These are phyloP conservation scores for Mellivora capensis DNA, from an alignment of 2,113 vertebrate genomes.

Conservation along the genomic window DNA sequence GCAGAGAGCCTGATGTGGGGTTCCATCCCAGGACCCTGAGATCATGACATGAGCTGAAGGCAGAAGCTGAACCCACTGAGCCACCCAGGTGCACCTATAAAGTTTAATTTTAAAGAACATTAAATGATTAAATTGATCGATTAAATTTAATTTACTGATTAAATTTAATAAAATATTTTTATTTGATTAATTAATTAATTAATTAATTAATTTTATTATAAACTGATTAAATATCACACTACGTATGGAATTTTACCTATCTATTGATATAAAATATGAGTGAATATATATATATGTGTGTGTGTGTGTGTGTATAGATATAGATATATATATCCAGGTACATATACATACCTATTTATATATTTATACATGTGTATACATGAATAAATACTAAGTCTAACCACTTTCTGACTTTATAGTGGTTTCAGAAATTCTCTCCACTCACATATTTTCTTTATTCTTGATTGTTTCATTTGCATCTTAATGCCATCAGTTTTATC, in stretches of 20 bases:
- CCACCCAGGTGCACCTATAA: background rate
- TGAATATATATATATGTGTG: no score
- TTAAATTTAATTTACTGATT: no score
- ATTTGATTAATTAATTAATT: no score
- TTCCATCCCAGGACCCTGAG: no score
- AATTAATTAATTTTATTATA: no score
- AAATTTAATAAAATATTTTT: no score
- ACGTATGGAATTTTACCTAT: background rate
- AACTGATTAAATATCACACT: background rate
- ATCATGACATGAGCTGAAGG: no score
- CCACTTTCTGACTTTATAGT: background rate
- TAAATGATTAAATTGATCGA: no score
- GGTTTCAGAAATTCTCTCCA: background rate
- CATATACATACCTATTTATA: background rate
- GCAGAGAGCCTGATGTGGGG: no score
- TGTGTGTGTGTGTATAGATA: no score
- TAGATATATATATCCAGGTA: background rate
- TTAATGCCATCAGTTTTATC: background rate
- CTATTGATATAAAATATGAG: background rate
- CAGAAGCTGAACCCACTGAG: no score
- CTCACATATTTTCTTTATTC: background rate
- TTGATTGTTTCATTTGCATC: background rate
- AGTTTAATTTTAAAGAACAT: background rate
- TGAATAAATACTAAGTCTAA: background rate
- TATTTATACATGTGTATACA: background rate